Evolutionary conservation across 1,140 invertebrate species (phyloP).

Genomic region (Subanguina moxae): DNA sequence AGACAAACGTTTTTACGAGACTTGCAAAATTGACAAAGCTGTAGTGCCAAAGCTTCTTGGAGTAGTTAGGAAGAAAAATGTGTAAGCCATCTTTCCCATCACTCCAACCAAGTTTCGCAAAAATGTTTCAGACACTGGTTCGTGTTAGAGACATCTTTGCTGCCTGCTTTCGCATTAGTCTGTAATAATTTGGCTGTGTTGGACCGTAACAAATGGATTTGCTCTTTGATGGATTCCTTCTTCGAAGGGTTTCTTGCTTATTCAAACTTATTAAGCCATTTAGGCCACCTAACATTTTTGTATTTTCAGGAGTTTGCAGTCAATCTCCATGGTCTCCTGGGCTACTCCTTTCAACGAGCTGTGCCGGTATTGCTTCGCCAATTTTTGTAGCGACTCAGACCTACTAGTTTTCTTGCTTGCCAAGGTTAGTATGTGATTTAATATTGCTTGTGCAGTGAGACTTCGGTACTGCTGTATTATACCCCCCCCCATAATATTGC

Average conservation of each 20-base stretch:
- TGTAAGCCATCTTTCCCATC: conserved; percentile 7
- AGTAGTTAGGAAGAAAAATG: conserved; percentile 28
- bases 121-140: conserved; percentile 25
- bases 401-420: not conserved
- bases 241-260: conserved; percentile 16
- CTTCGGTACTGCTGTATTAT: too few relatives aligned
- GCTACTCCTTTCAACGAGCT: conserved; percentile 3
- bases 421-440: too few relatives aligned
- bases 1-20: conserved; percentile 21
- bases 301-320: conserved; percentile 7
- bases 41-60: conserved; percentile 28
- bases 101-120: not conserved
- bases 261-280: too few relatives aligned
- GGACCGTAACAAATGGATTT: not conserved
- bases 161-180: conserved; percentile 14
- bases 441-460: too few relatives aligned
- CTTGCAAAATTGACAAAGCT: conserved; percentile 31
- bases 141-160: conserved; percentile 23
- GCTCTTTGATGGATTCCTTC: conserved; percentile 19
- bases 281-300: too few relatives aligned
- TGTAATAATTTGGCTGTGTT: conserved; percentile 8
- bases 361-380: conserved; percentile 9
- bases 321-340: conserved; percentile 12
- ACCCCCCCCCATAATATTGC: too few relatives aligned
- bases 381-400: not conserved